Evolutionary conservation across 2,113 vertebrate genomes (phyloP), one percentile per base, ranked within the genome.

Genomic region (Hypanus sabinus): DNA sequence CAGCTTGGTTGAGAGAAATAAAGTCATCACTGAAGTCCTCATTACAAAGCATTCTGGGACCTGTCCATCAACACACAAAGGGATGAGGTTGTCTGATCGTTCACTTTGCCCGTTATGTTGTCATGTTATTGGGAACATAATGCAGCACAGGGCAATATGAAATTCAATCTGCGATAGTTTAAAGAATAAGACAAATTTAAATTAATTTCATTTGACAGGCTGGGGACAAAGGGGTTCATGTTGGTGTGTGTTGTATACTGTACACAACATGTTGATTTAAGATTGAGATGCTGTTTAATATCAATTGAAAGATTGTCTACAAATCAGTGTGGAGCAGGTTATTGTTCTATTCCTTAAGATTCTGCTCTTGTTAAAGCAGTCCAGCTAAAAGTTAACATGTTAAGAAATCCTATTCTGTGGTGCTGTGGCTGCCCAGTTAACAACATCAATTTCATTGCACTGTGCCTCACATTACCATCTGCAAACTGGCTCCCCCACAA

Each of bases 11-110:
- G 94, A 94, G 94, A 95, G 94, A 95, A 94, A 95, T 95, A 94
- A 95, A 96, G 95, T 94, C 95, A 95, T 95, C 95, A 94, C 5
- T 80, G 94, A 94, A 96, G 95, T 94, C 27, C 65, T 81, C 68
- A 94, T 95, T 94, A 94, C 94, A 95, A 94, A 81, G 80, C 94
- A 94, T 94, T 94, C 91, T 94, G 94, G 95, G 94, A 94, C 94
- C 94, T 94, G 95, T 95, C 95, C 95, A 94, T 94, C 95, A 94
- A 94, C 88, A 6, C 94, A 95, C 90, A 94, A 85, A 95, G 94
- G 95, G 60, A 65, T 5, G 9, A 90, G 85, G 36, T 36, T 90
- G 57, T 90, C 65, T 6, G n/a, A 90, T 68, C 85, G 12, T 68
- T 90, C n/a, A 65, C 85, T 90, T 60, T 65, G 85, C 14, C 30